phyloP scores from a whole-genome alignment of 1,140 invertebrate species.

The Drosophila repleta region DNA sequence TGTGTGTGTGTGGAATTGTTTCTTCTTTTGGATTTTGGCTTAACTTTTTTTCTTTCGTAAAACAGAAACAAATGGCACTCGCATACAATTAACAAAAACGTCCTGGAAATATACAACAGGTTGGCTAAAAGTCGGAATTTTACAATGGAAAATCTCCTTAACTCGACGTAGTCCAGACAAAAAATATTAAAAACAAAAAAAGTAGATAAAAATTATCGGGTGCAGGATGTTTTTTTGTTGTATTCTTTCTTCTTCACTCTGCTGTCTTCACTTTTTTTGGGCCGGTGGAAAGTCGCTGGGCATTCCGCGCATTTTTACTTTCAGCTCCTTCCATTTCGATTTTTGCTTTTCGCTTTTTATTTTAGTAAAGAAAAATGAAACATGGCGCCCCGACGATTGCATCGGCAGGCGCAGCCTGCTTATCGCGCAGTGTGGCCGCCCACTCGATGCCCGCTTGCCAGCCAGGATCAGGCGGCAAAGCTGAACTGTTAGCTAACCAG shows the following conservation, averaged over 20 bases:
- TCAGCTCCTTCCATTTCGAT: background rate
- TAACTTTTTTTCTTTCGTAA: slow-evolving; percentile 16
- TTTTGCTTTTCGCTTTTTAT: background rate
- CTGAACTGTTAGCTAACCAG: background rate
- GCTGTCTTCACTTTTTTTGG: background rate
- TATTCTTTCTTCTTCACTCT: background rate
- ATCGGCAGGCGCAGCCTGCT: slow-evolving; percentile 5
- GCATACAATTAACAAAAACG: slow-evolving; percentile 45
- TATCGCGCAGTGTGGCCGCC: background rate
- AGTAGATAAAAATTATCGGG: slow-evolving; percentile 12
- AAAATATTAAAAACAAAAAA: slow-evolving; percentile 22
- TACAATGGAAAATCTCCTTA: slow-evolving; percentile 21
- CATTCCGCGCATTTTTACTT: slow-evolving; percentile 12
- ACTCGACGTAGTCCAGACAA: slow-evolving; percentile 25
- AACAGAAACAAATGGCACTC: slow-evolving; percentile 42
- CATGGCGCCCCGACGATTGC: slow-evolving; percentile 13
- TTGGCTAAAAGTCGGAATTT: slow-evolving; percentile 26
- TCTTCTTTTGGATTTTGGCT: background rate
- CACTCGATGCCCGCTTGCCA: background rate
- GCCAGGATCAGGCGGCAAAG: background rate
- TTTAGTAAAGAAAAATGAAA: slow-evolving; percentile 1
- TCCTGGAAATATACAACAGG: slow-evolving; percentile 25
- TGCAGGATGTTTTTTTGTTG: background rate
- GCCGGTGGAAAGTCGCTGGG: background rate
- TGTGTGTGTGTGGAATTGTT: background rate